These are phyloP conservation scores for Imbricaverruca yamaguchii DNA, from an alignment of 2,888 invertebrate genomes.

Conservation along the genomic window DNA sequence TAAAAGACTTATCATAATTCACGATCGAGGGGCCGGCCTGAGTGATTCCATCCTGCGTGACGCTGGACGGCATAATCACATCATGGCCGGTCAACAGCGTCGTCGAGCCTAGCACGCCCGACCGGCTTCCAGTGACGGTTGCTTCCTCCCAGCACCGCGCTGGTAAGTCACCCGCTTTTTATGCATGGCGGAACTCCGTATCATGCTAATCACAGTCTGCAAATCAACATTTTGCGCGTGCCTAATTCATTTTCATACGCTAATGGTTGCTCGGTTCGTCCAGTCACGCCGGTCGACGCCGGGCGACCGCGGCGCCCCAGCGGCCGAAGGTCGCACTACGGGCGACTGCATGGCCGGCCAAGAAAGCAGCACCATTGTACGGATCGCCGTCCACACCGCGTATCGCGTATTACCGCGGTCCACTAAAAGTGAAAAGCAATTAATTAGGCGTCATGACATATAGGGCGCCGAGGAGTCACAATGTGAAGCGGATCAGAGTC, in stretches of 20 bases:
- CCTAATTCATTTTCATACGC: conserved; percentile 1
- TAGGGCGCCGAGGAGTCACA: background rate
- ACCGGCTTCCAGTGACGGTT: background rate
- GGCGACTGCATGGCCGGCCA: background rate
- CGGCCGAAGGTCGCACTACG: background rate
- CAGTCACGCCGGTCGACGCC: background rate
- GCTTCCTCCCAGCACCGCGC: background rate
- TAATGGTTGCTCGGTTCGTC: background rate
- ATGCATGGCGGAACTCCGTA: background rate
- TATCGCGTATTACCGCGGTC: background rate
- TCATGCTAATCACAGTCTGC: background rate
- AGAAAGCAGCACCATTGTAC: background rate
- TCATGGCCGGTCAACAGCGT: background rate
- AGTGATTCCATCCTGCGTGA: conserved; percentile 13
- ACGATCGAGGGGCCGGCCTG: background rate
- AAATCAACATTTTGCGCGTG: background rate
- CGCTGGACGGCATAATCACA: background rate
- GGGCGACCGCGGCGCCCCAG: background rate
- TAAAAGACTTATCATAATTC: background rate
- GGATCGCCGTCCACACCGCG: background rate
- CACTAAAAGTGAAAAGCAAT: conserved; percentile 8
- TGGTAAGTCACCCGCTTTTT: background rate
- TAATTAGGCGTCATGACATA: background rate
- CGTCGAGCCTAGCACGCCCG: too few relatives aligned
- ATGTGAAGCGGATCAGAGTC: background rate